Conservation (phyloP, 2,113 vertebrate genomes). For the Reinhardtius hippoglossoides region DNA sequence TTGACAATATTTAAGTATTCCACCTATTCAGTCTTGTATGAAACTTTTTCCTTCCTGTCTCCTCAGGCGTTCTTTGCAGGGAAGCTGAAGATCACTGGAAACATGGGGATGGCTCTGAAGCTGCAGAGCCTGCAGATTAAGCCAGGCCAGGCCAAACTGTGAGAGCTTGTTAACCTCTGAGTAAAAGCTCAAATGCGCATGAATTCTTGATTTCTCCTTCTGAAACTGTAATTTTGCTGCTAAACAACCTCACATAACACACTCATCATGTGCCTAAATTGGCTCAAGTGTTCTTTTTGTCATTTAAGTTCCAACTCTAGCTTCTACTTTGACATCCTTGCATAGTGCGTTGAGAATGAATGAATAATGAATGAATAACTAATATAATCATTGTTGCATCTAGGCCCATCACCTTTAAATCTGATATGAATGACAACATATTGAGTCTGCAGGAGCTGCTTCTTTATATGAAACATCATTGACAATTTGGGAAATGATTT, state of each 20-base stretch:
- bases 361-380: not conserved
- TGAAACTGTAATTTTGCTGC: not conserved
- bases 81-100: conserved; percentile 92
- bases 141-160: conserved; percentile 91
- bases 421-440: too few relatives aligned
- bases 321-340: conserved; percentile 12
- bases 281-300: not conserved
- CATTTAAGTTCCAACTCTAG: not conserved
- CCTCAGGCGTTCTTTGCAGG: conserved; percentile 93
- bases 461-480: too few relatives aligned
- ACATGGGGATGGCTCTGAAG: conserved; percentile 96
- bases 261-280: not conserved
- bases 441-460: too few relatives aligned
- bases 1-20: too few relatives aligned
- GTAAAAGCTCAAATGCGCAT: not conserved
- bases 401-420: too few relatives aligned
- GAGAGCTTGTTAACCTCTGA: conserved; percentile 56
- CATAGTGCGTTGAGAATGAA: not conserved
- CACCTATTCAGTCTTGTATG: too few relatives aligned
- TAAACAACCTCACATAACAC: too few relatives aligned
- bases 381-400: not conserved
- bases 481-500: too few relatives aligned
- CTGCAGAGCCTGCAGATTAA: conserved; percentile 91
- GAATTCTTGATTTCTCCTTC: not conserved
- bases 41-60: not conserved